Base-by-base conservation (phyloP, 1,140 invertebrate genomes). In the Bombus affinis region DNA sequence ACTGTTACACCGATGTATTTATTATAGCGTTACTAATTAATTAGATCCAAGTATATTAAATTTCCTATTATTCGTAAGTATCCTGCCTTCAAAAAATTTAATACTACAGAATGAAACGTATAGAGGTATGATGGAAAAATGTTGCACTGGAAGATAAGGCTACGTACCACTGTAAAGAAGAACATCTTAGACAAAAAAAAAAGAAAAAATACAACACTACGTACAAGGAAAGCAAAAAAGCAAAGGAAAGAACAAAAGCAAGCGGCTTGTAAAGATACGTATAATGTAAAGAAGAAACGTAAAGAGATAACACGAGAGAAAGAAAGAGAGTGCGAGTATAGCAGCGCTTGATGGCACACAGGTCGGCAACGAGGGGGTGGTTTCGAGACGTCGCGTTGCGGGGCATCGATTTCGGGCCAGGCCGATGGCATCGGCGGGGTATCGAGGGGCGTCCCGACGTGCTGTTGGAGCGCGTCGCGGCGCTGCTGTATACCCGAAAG, bases 381-480 rank as follows among this genome's bases (percentile, higher is more conserved):
- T 87, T 92, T 92, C 83, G 86, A 90, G 89, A 87, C 88, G 86
- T 84, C 86, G 85, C 89, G 86, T 90, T 90, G 87, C 89, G 88
- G 89, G 86, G 86, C 89, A 90, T 90, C 89, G 89, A 90, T 90
- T 90, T 90, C 89, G 89, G 89, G 85, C 78, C 86, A 90, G 88
- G 89, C 88, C 88, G 89, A 90, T 89, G 89, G 89, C 88, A 90
- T 90, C 89, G 89, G 88, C 57, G 88, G 80, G 89, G 89, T 75
- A 83, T 72, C 84, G 88, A 78, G 85, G 78, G 76, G 88, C 81
- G 88, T 86, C 83, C 44, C 83, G 84, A 86, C 89, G 81, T 86
- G 44, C 73, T 86, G 76, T 66, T 47, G 78, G 35, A 68, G 75
- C 71, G 79, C 78, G 84, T 86, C 88, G 84, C 87, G 84, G 80